These are phyloP conservation scores for Drosophila mulleri DNA, from an alignment of 2,888 invertebrate genomes.

Conservation along the genomic window DNA sequence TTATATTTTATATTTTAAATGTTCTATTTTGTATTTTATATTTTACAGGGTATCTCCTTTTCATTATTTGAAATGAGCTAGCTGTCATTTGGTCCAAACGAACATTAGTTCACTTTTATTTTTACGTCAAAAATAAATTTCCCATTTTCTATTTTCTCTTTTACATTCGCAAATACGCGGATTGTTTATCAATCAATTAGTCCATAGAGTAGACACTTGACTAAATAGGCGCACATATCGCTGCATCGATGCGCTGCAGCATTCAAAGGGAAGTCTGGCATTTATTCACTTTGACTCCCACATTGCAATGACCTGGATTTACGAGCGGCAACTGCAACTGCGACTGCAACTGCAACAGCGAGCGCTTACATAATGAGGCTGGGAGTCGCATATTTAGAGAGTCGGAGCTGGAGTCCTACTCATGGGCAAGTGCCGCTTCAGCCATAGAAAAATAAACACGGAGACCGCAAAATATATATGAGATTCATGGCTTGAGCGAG, in stretches of 20 bases:
- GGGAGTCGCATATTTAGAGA: not conserved
- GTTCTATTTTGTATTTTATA: not conserved
- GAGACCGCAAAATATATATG: slow-evolving; percentile 14
- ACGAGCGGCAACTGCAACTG: not conserved
- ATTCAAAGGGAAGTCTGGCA: not conserved
- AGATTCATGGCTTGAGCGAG: slow-evolving; percentile 41
- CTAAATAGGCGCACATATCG: not conserved
- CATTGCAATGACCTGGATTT: slow-evolving; percentile 3
- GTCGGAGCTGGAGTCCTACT: slow-evolving; percentile 10
- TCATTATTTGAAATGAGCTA: too few relatives aligned
- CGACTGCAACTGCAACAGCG: not conserved
- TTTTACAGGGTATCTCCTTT: not conserved
- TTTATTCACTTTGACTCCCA: slow-evolving; percentile 11
- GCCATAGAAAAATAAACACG: slow-evolving; percentile 27
- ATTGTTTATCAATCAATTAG: not conserved
- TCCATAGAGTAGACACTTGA: not conserved
- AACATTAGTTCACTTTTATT: not conserved
- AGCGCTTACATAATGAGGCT: slow-evolving; percentile 38
- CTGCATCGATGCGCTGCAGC: not conserved
- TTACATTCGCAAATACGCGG: not conserved
- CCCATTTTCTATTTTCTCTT: not conserved
- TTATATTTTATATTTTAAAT: too few relatives aligned
- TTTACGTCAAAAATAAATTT: not conserved
- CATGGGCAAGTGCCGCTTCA: slow-evolving; percentile 32
- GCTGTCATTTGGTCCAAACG: not conserved